Base-by-base conservation (phyloP, 2,113 vertebrate genomes). In the Brachirus orientalis region DNA sequence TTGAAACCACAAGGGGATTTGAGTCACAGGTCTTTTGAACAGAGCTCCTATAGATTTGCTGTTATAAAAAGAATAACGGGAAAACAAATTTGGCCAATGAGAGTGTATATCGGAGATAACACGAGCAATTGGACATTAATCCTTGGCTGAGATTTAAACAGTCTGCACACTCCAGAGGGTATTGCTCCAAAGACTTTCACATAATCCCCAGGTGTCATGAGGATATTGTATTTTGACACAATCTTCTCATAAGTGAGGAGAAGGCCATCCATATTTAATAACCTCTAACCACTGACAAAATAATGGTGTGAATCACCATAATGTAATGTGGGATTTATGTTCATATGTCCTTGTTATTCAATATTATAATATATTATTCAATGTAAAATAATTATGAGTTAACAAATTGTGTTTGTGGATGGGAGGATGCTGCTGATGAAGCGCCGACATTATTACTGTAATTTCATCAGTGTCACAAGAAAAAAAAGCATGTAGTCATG, bases 71-170 rank as follows among this genome's bases (percentile, higher is more conserved):
- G 50, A 52, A 33, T 52, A 8, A 52, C 50, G 6, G 50, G 50
- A 35, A 52, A 52, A 52, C 19, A 20, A 28, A n/a, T 33, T 52
- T 52, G 33, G 50, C 20, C 28, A 8, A 52, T 52, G 28, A 22
- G 22, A 52, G 50, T 12, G 13, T 33, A 33, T 52, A 33, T 35
- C 4, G 50, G 20, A 33, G 50, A 52, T 35, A 35, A 16, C 50
- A 52, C 36, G 33, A 28, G 51, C 51, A 54, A 54, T 54, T 54
- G 51, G 51, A 54, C 51, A 36, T 54, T 10, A 54, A 36, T 36
- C 8, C 51, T 36, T 54, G 51, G 51, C 33, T 9, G 51, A 54
- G 51, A 54, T 54, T 10, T 54, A 10, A 54, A 17, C 51, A 36
- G 28, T 54, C 10, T 16, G 28, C 22, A n/a, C 13, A 52, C 22